A percentile compares a stretch with the other conserved stretches of the same genome.
Conservation (phyloP, 2,113 vertebrate species). For the Phasianus colchicus region DNA sequence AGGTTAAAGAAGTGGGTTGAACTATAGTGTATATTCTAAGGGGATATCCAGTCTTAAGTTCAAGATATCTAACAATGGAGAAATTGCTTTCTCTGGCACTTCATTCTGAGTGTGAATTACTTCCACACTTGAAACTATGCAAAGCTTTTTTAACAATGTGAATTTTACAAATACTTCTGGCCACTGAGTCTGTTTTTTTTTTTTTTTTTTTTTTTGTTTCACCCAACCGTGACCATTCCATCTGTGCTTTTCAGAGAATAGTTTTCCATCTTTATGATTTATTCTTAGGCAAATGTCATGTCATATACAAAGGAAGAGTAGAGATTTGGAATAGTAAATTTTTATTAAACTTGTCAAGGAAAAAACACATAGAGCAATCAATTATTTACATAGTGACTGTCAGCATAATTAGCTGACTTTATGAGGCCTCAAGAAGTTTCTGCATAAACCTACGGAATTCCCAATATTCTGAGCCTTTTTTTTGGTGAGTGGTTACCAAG, state of each 20-base stretch:
- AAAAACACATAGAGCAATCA: not conserved
- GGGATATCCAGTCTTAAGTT: not conserved
- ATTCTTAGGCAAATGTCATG: not conserved
- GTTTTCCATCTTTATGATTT: not conserved
- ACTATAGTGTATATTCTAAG: not conserved
- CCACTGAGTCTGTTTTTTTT: not conserved
- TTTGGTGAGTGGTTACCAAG: not conserved
- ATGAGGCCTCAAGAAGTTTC: not conserved
- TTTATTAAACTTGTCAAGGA: not conserved
- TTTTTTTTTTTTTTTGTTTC: not conserved
- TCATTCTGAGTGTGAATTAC: not conserved
- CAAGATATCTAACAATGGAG: not conserved
- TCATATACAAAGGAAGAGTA: not conserved
- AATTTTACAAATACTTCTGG: not conserved
- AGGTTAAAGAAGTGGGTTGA: not conserved
- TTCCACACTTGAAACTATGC: not conserved
- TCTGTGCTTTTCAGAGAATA: not conserved
- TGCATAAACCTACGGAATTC: not conserved
- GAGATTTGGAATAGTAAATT: rapidly evolving
- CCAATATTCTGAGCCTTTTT: not conserved
- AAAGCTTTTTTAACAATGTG: not conserved
- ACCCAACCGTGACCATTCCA: not conserved
- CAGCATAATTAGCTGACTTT: not conserved
- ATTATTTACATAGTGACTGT: not conserved
- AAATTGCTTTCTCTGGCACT: not conserved